phyloP scores from a whole-genome alignment of 2,888 invertebrate genomes.

The Ceriagrion tenellum region DNA sequence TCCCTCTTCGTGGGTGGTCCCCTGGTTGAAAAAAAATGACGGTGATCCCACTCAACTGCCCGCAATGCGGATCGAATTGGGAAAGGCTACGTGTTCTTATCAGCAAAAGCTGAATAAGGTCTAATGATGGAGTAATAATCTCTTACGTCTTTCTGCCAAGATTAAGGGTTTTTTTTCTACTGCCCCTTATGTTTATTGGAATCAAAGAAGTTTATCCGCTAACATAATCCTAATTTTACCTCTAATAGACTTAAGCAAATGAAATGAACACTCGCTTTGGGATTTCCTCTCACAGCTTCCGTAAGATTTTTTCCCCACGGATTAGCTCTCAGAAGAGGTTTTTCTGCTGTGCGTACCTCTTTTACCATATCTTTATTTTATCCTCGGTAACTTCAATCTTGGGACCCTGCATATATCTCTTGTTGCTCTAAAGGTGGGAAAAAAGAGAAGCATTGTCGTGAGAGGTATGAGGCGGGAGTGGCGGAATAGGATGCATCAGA shows the following conservation, averaged over 20 bases:
- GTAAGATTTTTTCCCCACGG: not conserved
- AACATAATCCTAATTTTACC: not conserved
- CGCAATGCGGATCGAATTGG: conserved; percentile 50
- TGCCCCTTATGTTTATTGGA: not conserved
- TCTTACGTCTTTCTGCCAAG: conserved; percentile 41
- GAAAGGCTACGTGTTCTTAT: conserved; percentile 52
- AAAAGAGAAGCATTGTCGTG: no score
- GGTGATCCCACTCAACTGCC: not conserved
- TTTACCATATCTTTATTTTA: not conserved
- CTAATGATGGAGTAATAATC: conserved; percentile 60
- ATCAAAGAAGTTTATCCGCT: not conserved
- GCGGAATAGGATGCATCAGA: no score
- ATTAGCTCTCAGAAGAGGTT: not conserved
- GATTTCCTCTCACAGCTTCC: not conserved
- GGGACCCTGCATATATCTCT: not conserved
- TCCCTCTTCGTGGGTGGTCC: conserved; percentile 51
- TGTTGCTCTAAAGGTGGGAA: no score
- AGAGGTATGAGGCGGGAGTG: no score
- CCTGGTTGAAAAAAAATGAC: not conserved
- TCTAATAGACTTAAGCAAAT: not conserved
- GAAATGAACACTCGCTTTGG: not conserved
- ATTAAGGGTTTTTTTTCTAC: not conserved
- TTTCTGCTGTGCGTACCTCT: not conserved
- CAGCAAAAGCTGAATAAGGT: conserved; percentile 38
- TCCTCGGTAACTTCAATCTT: not conserved